phyloP scores from a whole-genome alignment of 1,140 invertebrate species.

The Drosophila eugracilis region DNA sequence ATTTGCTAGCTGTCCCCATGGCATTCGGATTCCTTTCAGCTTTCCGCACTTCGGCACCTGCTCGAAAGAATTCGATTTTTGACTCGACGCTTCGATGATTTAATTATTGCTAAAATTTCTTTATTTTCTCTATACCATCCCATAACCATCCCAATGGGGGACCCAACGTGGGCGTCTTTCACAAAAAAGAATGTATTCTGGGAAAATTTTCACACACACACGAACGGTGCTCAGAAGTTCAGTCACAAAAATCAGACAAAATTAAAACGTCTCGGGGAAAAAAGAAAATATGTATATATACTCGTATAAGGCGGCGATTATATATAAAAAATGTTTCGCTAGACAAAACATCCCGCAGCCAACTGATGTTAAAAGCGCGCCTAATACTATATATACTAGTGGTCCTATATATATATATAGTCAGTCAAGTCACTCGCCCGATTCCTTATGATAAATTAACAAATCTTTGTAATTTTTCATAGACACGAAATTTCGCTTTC shows the following conservation, averaged over 20 bases:
- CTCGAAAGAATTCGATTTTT: conserved; percentile 78
- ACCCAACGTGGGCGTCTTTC: conserved; percentile 58
- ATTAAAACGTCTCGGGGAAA: conserved; percentile 42
- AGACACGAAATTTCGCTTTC: conserved; percentile 57
- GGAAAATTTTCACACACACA: conserved; percentile 33
- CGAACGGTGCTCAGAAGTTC: background rate
- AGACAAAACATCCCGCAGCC: conserved; percentile 63
- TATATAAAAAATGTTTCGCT: conserved; percentile 44
- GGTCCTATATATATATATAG: conserved; percentile 13
- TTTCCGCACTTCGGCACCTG: conserved; percentile 65
- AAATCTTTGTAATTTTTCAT: conserved; percentile 69
- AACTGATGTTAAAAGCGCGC: conserved; percentile 73
- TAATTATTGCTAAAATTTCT: conserved; percentile 68
- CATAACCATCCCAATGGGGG: conserved; percentile 24
- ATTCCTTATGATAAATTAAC: conserved; percentile 63
- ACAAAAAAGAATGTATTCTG: conserved; percentile 28
- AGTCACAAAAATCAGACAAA: conserved; percentile 30
- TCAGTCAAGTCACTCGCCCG: conserved; percentile 49
- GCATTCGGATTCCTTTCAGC: conserved; percentile 38
- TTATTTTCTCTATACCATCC: conserved; percentile 50
- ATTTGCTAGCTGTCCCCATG: conserved; percentile 42
- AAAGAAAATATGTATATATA: too few relatives aligned
- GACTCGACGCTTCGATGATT: conserved; percentile 71
- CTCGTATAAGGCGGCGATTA: background rate
- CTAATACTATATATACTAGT: conserved; percentile 50